Percentiles rank a stretch among this genome's conserved stretches.
Conservation (phyloP, 2,888 invertebrate species). For the Callosobruchus maculatus region DNA sequence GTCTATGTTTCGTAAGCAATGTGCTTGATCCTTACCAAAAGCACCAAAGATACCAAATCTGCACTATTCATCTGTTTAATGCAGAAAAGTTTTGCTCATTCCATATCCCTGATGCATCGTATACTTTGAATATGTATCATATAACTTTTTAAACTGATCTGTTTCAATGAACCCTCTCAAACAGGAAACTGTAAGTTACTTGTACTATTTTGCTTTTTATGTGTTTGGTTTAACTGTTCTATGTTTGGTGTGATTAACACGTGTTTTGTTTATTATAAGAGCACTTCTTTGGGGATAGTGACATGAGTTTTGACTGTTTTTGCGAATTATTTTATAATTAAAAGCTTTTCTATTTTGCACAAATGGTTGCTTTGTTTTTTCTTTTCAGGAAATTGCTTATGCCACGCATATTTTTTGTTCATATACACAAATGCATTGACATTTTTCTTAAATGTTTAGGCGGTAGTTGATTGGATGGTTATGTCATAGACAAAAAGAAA, state of each 20-base stretch:
- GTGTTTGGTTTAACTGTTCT: conserved; percentile 18
- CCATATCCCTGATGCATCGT: neutral
- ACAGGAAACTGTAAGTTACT: conserved; percentile 74
- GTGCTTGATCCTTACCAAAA: no score
- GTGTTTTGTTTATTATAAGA: conserved; percentile 10
- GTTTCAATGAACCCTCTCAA: conserved; percentile 55
- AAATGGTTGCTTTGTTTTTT: neutral
- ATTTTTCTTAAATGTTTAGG: no score
- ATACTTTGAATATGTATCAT: neutral
- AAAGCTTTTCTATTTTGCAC: neutral
- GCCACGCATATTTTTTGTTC: neutral
- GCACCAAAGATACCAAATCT: neutral
- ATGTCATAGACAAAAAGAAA: no score
- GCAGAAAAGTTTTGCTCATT: neutral
- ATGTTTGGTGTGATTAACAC: conserved; percentile 20
- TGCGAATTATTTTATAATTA: neutral
- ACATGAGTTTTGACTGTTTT: conserved; percentile 22
- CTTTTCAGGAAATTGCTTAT: neutral
- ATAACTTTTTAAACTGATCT: conserved; percentile 22
- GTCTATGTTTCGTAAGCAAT: no score
- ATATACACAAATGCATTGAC: no score
- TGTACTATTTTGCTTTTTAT: conserved; percentile 27
- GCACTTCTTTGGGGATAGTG: neutral
- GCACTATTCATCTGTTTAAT: neutral
- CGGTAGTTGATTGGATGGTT: no score